Evolutionary conservation across 2,888 invertebrate species (phyloP).

Genomic region (Pollenia angustigena): DNA sequence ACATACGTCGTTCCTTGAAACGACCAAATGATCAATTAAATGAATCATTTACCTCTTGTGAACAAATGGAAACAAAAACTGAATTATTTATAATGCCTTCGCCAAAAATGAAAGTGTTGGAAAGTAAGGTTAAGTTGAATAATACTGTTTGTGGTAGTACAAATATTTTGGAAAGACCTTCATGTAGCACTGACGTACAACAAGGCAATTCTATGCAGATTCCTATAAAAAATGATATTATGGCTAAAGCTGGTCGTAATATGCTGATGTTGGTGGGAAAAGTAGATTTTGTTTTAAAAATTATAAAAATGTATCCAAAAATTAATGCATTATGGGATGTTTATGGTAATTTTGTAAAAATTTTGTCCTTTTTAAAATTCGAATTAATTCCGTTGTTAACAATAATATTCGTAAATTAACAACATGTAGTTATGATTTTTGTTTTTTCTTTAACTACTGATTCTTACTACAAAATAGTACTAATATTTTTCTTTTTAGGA

Average conservation of each 20-base stretch:
- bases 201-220: background rate
- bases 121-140: conserved; percentile 64
- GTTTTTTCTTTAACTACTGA: background rate
- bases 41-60: conserved; percentile 60
- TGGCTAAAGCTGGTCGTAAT: conserved; percentile 75
- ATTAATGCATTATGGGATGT: conserved; percentile 80
- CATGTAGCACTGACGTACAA: conserved; percentile 9
- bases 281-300: conserved; percentile 80
- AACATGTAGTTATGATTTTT: too few species aligned
- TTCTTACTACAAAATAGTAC: background rate
- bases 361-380: too few species aligned
- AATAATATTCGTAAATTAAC: too few species aligned
- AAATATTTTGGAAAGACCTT: conserved; percentile 26
- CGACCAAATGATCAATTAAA: conserved; percentile 44
- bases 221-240: conserved; percentile 19
- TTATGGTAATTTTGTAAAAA: conserved; percentile 77
- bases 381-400: too few species aligned
- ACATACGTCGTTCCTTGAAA: conserved; percentile 72
- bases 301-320: conserved; percentile 76
- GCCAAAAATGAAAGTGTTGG: conserved; percentile 65
- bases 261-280: conserved; percentile 78
- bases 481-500: conserved; percentile 75
- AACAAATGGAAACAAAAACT: conserved; percentile 73
- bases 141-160: conserved; percentile 45
- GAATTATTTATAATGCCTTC: conserved; percentile 73